Conservation (phyloP, 2,797 vertebrate species). For the Clarias laeviceps region DNA sequence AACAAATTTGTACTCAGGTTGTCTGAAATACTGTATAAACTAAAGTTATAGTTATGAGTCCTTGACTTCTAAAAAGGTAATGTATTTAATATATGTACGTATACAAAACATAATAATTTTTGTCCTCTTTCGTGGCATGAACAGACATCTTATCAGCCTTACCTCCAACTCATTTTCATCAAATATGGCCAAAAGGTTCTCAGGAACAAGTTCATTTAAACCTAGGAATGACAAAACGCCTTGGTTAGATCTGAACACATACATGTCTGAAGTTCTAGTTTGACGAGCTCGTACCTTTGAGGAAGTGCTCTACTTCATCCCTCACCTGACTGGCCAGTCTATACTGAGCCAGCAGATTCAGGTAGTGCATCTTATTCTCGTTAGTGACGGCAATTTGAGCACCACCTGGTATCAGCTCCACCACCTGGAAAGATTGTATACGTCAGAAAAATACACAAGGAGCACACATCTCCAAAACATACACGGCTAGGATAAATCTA, state of each 20-base stretch:
- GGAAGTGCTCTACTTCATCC: constrained; percentile 97
- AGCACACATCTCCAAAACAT: neutral
- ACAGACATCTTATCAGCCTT: constrained; percentile 10
- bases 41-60: neutral
- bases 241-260: constrained; percentile 39
- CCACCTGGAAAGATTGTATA: constrained; percentile 75
- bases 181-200: constrained; percentile 98
- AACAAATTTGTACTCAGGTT: neutral
- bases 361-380: constrained; percentile 96
- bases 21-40: neutral
- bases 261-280: neutral
- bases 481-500: neutral
- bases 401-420: constrained; percentile 93
- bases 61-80: neutral
- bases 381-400: constrained; percentile 91
- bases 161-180: constrained; percentile 99
- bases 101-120: neutral
- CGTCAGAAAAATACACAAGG: neutral
- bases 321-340: constrained; percentile 94
- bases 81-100: neutral
- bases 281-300: constrained; percentile 84
- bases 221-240: constrained; percentile 76
- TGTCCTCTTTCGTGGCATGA: neutral
- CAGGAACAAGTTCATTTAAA: constrained; percentile 95
- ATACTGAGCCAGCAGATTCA: constrained; percentile 95